Evolutionary conservation across 1,140 invertebrate genomes (phyloP).

Genomic region (Eriosoma lanigerum): DNA sequence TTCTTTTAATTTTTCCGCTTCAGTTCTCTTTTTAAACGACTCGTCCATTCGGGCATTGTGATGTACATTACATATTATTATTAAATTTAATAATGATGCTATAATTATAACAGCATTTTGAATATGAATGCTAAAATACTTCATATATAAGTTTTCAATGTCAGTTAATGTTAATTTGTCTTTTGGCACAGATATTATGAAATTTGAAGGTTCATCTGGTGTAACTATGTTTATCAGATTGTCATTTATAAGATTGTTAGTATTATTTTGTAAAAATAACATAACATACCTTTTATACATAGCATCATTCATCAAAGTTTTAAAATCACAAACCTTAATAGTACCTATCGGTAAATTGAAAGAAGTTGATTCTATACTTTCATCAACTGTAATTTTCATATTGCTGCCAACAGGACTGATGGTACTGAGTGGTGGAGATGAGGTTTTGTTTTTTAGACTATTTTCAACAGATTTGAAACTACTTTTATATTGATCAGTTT

Average conservation of each 20-base stretch:
- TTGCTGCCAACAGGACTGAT: background rate
- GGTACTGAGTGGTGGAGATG: no score
- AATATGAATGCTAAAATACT: conserved; percentile 16
- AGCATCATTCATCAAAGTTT: no score
- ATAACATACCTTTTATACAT: no score
- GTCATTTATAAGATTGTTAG: no score
- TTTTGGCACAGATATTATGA: accelerated
- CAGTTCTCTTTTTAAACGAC: conserved; percentile 32
- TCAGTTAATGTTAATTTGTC: background rate
- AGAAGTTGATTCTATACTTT: no score
- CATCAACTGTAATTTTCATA: background rate
- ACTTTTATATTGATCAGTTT: conserved; percentile 21
- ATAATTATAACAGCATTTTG: conserved; percentile 33
- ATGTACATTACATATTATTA: conserved; percentile 24
- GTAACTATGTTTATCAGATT: no score
- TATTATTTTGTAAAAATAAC: background rate
- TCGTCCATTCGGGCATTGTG: conserved; percentile 41
- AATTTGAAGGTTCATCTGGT: no score
- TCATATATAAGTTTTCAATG: background rate
- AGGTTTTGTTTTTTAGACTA: background rate
- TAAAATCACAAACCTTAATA: no score
- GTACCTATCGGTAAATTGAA: no score
- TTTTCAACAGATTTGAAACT: background rate
- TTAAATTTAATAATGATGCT: conserved; percentile 27
- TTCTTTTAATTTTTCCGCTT: conserved; percentile 47